Evolutionary conservation across 2,113 vertebrate species (phyloP).

Genomic region (Spizaetus ornatus): DNA sequence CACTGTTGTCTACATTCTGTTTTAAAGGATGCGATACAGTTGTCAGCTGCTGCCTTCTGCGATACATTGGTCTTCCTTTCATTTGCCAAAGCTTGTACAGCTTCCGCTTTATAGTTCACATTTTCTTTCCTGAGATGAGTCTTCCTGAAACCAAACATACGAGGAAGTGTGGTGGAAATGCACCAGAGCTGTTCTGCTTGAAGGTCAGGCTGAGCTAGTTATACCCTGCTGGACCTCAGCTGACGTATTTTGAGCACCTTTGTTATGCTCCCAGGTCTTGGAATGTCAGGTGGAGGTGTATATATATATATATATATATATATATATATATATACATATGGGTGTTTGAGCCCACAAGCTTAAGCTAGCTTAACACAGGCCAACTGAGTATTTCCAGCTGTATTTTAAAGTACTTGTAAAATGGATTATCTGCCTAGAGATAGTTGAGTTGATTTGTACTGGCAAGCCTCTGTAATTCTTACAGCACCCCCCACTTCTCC

Average conservation of each 20-base stretch:
- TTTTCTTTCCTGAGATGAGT: not conserved
- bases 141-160: not conserved
- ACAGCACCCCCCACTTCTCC: rapidly evolving
- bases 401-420: not conserved
- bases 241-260: not conserved
- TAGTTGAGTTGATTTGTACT: not conserved
- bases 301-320: not conserved
- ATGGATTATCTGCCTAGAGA: not conserved
- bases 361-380: not conserved
- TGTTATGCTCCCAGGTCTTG: not conserved
- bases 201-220: not conserved
- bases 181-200: not conserved
- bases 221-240: not conserved
- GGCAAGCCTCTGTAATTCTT: not conserved
- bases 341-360: not conserved
- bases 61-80: not conserved
- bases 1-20: rapidly evolving
- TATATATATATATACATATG: too few species aligned
- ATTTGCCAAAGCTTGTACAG: not conserved
- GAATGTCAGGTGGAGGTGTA: not conserved
- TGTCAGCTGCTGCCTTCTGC: not conserved
- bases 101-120: not conserved
- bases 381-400: not conserved
- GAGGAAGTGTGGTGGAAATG: not conserved
- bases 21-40: not conserved